Conservation (phyloP, 2,113 vertebrate species). For the Oreochromis spilurus region DNA sequence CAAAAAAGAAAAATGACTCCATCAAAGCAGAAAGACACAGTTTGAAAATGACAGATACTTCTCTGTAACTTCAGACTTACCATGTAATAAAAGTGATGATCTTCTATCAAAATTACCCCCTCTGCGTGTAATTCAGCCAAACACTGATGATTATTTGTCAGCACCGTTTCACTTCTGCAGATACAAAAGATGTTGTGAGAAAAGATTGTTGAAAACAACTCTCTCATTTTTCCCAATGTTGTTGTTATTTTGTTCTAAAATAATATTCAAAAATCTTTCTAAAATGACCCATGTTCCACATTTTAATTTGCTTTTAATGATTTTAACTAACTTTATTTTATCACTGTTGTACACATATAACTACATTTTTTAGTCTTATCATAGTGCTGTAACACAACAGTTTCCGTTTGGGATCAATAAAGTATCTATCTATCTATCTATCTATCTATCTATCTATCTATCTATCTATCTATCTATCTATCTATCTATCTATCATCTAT, state of each 20-base stretch:
- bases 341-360: no score
- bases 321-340: no score
- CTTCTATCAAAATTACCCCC: no score
- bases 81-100: no score
- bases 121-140: background rate
- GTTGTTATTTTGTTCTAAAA: no score
- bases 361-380: no score
- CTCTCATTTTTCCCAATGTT: no score
- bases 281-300: background rate
- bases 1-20: background rate
- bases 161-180: background rate
- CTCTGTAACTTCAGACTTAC: background rate
- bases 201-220: background rate
- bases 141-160: background rate
- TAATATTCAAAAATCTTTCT: no score
- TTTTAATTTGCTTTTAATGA: background rate
- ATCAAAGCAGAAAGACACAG: background rate
- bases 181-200: background rate
- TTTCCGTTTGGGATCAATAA: no score
- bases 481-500: background rate
- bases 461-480: accelerated
- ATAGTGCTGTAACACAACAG: no score
- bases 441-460: accelerated
- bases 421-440: accelerated
- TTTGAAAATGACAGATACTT: background rate